Conservation (phyloP, 2,797 vertebrate species). For the Coregonus sp. region DNA sequence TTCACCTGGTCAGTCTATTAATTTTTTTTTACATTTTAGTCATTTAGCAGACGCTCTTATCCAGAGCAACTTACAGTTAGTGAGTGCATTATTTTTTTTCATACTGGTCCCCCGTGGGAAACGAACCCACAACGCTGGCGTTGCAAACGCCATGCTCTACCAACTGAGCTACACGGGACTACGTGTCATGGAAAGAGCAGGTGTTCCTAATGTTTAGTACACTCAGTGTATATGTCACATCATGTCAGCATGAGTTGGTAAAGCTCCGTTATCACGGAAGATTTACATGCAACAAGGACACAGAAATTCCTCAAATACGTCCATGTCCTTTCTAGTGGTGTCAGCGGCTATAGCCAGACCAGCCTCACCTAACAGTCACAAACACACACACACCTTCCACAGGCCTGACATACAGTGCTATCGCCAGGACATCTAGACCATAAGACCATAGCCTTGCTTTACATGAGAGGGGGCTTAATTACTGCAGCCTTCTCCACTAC, state of each 20-base stretch:
- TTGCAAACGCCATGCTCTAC: too few relatives aligned
- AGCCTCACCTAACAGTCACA: neutral
- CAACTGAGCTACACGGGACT: too few relatives aligned
- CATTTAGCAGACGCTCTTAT: too few relatives aligned
- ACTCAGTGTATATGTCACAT: neutral
- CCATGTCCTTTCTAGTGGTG: neutral
- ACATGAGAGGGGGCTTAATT: slow-evolving; percentile 19
- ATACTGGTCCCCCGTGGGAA: too few relatives aligned
- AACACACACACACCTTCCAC: neutral
- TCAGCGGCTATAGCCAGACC: neutral
- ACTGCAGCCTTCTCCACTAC: slow-evolving; percentile 13
- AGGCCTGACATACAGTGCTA: neutral
- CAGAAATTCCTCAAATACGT: slow-evolving; percentile 17
- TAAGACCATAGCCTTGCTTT: neutral
- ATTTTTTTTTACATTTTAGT: too few relatives aligned
- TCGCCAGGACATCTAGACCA: neutral
- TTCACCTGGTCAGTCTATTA: too few relatives aligned
- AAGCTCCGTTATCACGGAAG: neutral
- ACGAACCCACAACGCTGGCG: too few relatives aligned
- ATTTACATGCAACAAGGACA: slow-evolving; percentile 8
- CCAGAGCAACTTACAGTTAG: too few relatives aligned
- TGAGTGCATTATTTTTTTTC: too few relatives aligned
- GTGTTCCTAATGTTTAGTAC: too few relatives aligned
- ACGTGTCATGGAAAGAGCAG: too few relatives aligned
- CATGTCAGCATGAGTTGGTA: neutral